phyloP scores from a whole-genome alignment of 2,797 vertebrate genomes.

The Danio albolineatus region DNA sequence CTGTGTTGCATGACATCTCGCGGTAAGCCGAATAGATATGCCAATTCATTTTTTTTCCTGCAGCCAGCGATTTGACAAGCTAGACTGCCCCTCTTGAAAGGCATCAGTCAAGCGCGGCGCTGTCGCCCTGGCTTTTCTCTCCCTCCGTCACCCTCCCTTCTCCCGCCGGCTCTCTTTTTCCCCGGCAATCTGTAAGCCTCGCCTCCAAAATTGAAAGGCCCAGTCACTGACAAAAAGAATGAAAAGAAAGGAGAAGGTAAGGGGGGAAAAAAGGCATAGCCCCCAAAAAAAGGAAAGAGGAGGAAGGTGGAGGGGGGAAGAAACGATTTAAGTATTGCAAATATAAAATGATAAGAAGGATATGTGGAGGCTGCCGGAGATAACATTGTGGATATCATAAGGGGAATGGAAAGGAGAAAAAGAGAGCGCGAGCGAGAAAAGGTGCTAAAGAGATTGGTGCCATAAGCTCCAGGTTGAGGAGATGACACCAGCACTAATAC shows the following conservation, averaged over 20 bases:
- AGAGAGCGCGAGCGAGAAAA: constrained; percentile 68
- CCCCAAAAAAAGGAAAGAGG: constrained; percentile 45
- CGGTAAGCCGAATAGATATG: constrained; percentile 90
- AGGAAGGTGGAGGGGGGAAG: constrained; percentile 10
- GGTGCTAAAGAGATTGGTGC: constrained; percentile 78
- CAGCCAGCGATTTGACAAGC: constrained; percentile 95
- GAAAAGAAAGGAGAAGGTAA: constrained; percentile 68
- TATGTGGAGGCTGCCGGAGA: constrained; percentile 89
- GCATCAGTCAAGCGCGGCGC: constrained; percentile 91
- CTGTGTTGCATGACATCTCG: constrained; percentile 89
- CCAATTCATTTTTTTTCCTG: constrained; percentile 90
- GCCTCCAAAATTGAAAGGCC: constrained; percentile 86
- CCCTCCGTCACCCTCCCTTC: constrained; percentile 67
- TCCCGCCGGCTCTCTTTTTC: constrained; percentile 65
- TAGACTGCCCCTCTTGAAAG: constrained; percentile 99
- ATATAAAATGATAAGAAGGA: constrained; percentile 88
- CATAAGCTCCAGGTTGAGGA: constrained; percentile 87
- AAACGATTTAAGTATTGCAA: constrained; percentile 84
- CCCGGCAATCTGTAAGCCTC: constrained; percentile 79
- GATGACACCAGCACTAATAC: constrained; percentile 94
- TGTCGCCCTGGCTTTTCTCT: constrained; percentile 76
- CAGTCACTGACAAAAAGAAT: constrained; percentile 78
- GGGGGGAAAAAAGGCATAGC: constrained; percentile 54
- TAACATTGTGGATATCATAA: constrained; percentile 95
- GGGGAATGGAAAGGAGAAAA: constrained; percentile 72